Base-by-base conservation (phyloP, 2,797 vertebrate genomes). In the Paedocypris micromegethes region DNA sequence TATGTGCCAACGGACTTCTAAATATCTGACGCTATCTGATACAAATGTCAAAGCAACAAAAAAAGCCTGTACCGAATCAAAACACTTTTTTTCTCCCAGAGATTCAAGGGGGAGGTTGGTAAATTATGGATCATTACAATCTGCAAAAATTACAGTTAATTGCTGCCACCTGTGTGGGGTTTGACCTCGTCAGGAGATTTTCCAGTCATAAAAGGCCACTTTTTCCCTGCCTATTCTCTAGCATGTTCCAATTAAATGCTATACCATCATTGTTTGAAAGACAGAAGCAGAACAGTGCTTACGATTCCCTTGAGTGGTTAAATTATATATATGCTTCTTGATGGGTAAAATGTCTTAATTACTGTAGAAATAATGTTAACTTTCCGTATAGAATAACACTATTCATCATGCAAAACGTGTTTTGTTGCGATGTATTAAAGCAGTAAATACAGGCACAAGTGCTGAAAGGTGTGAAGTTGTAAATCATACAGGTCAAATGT, bases 81-180 rank as follows among this genome's bases (percentile, higher is more conserved):
- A 88, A 77, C 83, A 82, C 79, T 77, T 78, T 84, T 86, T 79
- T 84, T 77, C 75, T 84, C 85, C 80, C 86, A 81, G 84, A 84
- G 82, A 85, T 87, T 79, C 76, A 79, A 78, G 81, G 66, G 76
- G 65, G 56, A 64, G 47, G 58, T 83, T 88, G 86, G 85, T 87
- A 90, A 90, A 90, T 90, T 89, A 90, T 89, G 88, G 89, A 89
- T 91, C 91, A 93, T 93, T 92, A 91, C 92, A 86, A 82, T 91
- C 87, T 89, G 86, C 86, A 89, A 86, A 87, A 90, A 90, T 88
- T 90, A 89, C 88, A 91, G 88, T 89, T 93, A 93, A 92, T 92
- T 92, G 91, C 90, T 90, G 90, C 89, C 90, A 91, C 86, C 92
- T 93, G 90, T 89, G 80, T 86, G 86, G 84, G 87, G 88, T 91